These are phyloP conservation scores for Onychomys leucogaster DNA, from an alignment of 2,797 vertebrate genomes.

Conservation along the genomic window DNA sequence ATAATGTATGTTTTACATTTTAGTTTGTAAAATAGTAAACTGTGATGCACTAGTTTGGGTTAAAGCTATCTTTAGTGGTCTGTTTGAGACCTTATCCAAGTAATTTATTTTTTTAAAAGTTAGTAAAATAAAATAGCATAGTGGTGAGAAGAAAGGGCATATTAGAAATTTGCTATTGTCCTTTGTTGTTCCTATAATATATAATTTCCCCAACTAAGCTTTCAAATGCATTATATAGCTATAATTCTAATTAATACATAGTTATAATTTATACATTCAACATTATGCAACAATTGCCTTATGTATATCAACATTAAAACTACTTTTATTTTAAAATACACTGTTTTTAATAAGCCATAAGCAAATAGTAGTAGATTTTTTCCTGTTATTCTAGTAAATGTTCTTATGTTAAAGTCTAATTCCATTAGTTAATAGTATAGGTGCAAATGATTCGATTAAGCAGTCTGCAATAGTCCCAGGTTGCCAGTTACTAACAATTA, in stretches of 20 bases:
- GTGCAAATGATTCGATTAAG: neutral
- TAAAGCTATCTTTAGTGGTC: neutral
- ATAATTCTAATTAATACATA: neutral
- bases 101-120: slow-evolving; percentile 36
- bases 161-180: slow-evolving; percentile 31
- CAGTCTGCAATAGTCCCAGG: neutral
- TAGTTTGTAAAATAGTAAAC: slow-evolving; percentile 38
- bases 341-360: neutral
- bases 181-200: neutral
- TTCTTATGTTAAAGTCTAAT: neutral
- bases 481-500: neutral
- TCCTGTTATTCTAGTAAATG: neutral
- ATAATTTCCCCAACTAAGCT: slow-evolving; percentile 3
- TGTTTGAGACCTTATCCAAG: neutral
- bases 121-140: neutral
- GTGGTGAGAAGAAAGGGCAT: neutral
- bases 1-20: neutral
- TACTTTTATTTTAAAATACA: slow-evolving; percentile 29
- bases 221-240: neutral
- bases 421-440: neutral
- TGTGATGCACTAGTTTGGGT: neutral
- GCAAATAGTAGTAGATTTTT: slow-evolving; percentile 1
- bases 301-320: neutral
- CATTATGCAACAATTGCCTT: neutral
- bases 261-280: neutral